A percentile compares a stretch with the other conserved stretches of the same genome.
phyloP scores from a whole-genome alignment of 2,888 invertebrate genomes.

The Aporophyla lueneburgensis region DNA sequence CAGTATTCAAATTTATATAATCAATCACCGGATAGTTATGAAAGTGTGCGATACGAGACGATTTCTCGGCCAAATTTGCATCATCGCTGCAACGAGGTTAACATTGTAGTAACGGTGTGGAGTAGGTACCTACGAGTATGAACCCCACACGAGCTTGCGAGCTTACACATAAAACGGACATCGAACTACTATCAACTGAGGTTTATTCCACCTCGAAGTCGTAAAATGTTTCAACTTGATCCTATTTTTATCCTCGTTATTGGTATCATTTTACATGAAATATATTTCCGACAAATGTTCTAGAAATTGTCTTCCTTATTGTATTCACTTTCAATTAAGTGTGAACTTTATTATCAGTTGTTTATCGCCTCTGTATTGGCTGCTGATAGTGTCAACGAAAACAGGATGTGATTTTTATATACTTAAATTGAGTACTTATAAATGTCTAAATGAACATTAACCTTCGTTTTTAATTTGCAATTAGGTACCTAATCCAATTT shows the following conservation, averaged over 20 bases:
- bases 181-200: slow-evolving; percentile 61
- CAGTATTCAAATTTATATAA: slow-evolving; percentile 89
- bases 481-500: background rate
- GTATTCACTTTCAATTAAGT: slow-evolving; percentile 55
- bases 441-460: background rate
- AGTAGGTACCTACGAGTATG: slow-evolving; percentile 43
- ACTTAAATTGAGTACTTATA: slow-evolving; percentile 3
- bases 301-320: slow-evolving; percentile 66
- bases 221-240: slow-evolving; percentile 58
- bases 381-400: slow-evolving; percentile 44
- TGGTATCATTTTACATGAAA: slow-evolving; percentile 60
- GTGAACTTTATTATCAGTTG: slow-evolving; percentile 57
- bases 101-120: slow-evolving; percentile 56
- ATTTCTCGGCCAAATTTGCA: slow-evolving; percentile 88
- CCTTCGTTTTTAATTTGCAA: slow-evolving; percentile 11
- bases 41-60: slow-evolving; percentile 88
- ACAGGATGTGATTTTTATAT: slow-evolving; percentile 32
- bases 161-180: slow-evolving; percentile 62
- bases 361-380: slow-evolving; percentile 44
- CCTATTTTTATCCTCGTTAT: slow-evolving; percentile 64
- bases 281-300: slow-evolving; percentile 63
- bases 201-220: slow-evolving; percentile 51
- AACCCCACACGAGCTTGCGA: slow-evolving; percentile 41
- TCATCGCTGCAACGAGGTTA: slow-evolving; percentile 85
- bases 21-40: slow-evolving; percentile 90